These are phyloP conservation scores for Pachyseris speciosa DNA, from an alignment of 64 coral and sea anemone species.

Conservation along the genomic window DNA sequence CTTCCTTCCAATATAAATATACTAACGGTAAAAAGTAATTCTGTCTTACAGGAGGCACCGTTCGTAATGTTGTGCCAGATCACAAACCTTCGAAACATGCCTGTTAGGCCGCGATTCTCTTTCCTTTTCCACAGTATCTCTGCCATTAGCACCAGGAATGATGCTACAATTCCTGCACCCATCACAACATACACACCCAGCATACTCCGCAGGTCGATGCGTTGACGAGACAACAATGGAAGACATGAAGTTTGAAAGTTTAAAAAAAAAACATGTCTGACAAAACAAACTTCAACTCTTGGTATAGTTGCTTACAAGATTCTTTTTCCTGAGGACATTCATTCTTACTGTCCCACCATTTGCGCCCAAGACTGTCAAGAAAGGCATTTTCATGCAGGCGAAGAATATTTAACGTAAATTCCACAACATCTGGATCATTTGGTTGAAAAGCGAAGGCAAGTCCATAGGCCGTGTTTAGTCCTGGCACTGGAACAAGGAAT, in stretches of 20 bases:
- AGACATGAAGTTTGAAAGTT: neutral
- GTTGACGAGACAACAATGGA: neutral
- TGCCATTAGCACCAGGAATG: constrained; percentile 1
- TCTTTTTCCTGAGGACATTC: neutral
- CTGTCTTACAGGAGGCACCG: too few relatives aligned
- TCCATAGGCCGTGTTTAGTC: constrained; percentile 48
- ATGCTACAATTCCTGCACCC: neutral
- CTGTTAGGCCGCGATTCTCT: neutral
- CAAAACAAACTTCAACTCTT: too few relatives aligned
- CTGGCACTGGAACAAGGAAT: constrained; percentile 25
- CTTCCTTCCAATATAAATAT: too few relatives aligned
- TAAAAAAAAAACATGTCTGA: neutral
- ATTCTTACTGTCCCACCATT: constrained; percentile 62
- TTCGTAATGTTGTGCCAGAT: too few relatives aligned
- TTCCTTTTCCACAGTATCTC: constrained; percentile 29
- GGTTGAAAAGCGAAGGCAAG: constrained; percentile 60
- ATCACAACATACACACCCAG: constrained; percentile 44
- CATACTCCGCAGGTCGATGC: constrained; percentile 27
- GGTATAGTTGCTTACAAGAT: constrained; percentile 7
- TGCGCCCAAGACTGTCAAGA: constrained; percentile 17
- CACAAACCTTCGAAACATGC: neutral
- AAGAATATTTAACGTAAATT: constrained; percentile 60
- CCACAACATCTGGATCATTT: neutral
- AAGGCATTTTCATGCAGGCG: constrained; percentile 43
- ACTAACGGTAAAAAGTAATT: too few relatives aligned